phyloP scores from a whole-genome alignment of 64 coral and sea anemone species.

The Pocillopora damicornis region DNA sequence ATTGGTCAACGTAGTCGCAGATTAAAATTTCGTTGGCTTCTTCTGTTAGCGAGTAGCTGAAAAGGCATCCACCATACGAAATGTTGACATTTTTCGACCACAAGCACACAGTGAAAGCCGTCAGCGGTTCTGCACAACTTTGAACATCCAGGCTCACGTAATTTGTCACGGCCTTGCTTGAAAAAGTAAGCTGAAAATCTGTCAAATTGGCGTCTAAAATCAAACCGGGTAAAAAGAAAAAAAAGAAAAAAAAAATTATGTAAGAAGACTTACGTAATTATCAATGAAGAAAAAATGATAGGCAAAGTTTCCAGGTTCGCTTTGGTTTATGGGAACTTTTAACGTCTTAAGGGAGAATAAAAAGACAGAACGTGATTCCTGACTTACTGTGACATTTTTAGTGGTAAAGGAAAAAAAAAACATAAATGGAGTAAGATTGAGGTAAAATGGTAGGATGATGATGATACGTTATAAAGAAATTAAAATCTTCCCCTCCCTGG shows the following conservation, averaged over 20 bases:
- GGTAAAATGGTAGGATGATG: too few species aligned
- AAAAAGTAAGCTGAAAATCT: background rate
- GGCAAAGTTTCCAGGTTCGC: too few species aligned
- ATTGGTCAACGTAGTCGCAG: background rate
- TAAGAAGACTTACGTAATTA: background rate
- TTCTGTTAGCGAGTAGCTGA: constrained; percentile 6
- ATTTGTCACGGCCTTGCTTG: background rate
- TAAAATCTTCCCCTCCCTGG: too few species aligned
- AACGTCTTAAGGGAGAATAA: too few species aligned
- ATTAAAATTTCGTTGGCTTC: background rate
- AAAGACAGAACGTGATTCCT: too few species aligned
- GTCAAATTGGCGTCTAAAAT: background rate
- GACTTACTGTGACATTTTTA: too few species aligned
- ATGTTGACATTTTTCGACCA: background rate
- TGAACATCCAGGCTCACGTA: background rate
- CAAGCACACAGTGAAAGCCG: constrained; percentile 9
- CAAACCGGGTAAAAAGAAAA: background rate
- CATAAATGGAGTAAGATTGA: too few species aligned
- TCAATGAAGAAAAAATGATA: background rate
- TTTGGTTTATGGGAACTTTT: too few species aligned
- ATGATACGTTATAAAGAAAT: too few species aligned
- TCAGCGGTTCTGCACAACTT: background rate
- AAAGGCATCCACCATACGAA: background rate
- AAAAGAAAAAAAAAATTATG: background rate
- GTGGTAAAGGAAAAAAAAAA: too few species aligned